These are phyloP conservation scores for Balaeniceps rex DNA, from an alignment of 2,113 vertebrate species.

Conservation along the genomic window DNA sequence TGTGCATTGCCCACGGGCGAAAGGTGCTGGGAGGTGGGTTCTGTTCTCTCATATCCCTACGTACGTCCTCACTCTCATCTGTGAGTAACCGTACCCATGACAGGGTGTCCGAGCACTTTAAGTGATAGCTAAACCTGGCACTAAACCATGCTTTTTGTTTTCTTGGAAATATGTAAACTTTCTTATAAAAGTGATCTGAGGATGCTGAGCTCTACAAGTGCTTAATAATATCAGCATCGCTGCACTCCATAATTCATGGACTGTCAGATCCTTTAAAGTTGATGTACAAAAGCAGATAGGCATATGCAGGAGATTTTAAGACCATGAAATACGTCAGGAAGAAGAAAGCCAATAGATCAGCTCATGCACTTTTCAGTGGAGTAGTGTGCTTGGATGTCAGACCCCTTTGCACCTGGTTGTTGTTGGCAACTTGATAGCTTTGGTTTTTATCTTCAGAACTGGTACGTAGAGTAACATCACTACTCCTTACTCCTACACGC, in stretches of 20 bases:
- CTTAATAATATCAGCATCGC: background rate
- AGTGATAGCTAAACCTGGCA: background rate
- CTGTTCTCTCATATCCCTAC: background rate
- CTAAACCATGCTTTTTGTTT: background rate
- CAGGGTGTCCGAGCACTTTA: background rate
- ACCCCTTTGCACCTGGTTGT: background rate
- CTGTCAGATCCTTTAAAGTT: background rate
- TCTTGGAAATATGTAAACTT: background rate
- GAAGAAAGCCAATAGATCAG: background rate
- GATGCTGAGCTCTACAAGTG: background rate
- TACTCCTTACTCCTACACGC: background rate
- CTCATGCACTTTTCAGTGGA: background rate
- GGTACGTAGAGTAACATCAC: background rate
- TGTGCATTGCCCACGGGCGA: background rate
- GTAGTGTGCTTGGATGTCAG: background rate
- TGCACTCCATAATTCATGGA: fast-evolving
- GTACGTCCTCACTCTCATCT: background rate
- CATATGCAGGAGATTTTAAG: background rate
- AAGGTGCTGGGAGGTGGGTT: background rate
- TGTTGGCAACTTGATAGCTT: background rate
- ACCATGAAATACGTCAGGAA: background rate
- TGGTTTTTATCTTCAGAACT: background rate
- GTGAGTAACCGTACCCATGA: background rate
- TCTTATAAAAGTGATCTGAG: background rate
- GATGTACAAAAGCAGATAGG: background rate